Base-by-base conservation (phyloP, 1,140 invertebrate genomes). In the Alviniconcha marisindica region DNA sequence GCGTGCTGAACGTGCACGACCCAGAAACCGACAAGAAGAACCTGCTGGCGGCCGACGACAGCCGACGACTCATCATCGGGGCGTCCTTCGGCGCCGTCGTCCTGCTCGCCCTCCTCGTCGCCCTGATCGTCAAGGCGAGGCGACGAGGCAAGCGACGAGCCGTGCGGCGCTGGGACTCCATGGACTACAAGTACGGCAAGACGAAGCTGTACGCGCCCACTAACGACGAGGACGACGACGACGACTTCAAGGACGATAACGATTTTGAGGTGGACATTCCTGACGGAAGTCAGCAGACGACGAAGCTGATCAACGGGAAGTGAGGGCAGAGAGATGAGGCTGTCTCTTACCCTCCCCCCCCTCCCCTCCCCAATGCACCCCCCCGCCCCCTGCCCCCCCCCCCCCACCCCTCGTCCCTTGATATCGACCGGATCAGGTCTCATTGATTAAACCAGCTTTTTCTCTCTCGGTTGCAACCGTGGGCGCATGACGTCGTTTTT, bases 261-360 rank as follows among this genome's bases (percentile, higher is more conserved):
- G 85, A 86, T n/a, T 83, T 83, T 42, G 85, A 86, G 71, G 60
- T 82, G 48, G 83, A 86, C 66, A 82, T 86, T 66, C 71, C 36
- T 42, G 85, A 86, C 69, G 85, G 85, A 31, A 81, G 63, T 56
- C 28, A 79, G 42, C 76, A 82, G 44, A 86, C 85, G 28, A 81
- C 83, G 10, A 86, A 86, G 73, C 54, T 86, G 51, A 80, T 80
- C 60, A 82, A 80, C 15, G 78, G 78, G 2, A 80, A 80, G 69
- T 80, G 71, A 42, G 71, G 71, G 31, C 24, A 74, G 71, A 74
- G 38, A 74, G 71, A 74, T 0, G 10, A 31, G 21, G n/a, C n/a
- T n/a, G n/a, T n/a, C n/a, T n/a, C n/a, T n/a, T n/a, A n/a, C n/a
- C n/a, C n/a, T n/a, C n/a, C n/a, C n/a, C n/a, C n/a, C n/a, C n/a